These are phyloP conservation scores for Nestor notabilis DNA, from an alignment of 2,113 vertebrate genomes.

Conservation along the genomic window DNA sequence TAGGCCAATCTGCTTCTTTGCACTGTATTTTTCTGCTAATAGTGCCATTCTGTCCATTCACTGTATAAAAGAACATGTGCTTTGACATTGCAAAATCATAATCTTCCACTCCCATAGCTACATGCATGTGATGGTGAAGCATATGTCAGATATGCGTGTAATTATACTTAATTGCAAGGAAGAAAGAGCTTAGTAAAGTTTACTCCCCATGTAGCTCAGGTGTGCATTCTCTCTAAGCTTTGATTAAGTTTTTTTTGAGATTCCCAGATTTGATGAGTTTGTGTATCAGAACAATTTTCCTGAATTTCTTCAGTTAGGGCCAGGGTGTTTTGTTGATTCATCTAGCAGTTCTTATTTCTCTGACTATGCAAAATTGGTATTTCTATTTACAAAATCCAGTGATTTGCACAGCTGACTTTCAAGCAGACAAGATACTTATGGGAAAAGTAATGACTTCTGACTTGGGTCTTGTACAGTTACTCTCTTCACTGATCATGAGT, in stretches of 20 bases:
- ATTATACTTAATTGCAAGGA: slow-evolving; percentile 18
- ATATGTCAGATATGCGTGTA: background rate
- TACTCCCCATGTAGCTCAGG: background rate
- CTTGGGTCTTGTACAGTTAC: background rate
- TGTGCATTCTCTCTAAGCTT: slow-evolving; percentile 3
- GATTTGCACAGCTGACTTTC: background rate
- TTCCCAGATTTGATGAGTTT: background rate
- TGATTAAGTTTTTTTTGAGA: background rate
- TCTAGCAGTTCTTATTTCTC: background rate
- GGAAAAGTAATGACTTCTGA: background rate
- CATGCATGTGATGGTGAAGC: background rate
- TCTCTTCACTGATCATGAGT: background rate
- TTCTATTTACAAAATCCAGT: background rate
- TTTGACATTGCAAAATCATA: slow-evolving; percentile 4
- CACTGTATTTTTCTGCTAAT: background rate
- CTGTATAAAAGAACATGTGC: background rate
- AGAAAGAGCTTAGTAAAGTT: background rate
- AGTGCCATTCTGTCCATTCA: background rate
- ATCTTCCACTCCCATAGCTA: background rate
- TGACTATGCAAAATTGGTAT: background rate
- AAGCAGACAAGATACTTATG: background rate
- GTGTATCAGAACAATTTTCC: background rate
- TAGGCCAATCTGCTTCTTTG: background rate
- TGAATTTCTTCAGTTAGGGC: background rate
- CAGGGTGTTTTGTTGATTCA: fast-evolving